Evolutionary conservation across 2,888 invertebrate genomes (phyloP).

Genomic region (Euzetes globulus): DNA sequence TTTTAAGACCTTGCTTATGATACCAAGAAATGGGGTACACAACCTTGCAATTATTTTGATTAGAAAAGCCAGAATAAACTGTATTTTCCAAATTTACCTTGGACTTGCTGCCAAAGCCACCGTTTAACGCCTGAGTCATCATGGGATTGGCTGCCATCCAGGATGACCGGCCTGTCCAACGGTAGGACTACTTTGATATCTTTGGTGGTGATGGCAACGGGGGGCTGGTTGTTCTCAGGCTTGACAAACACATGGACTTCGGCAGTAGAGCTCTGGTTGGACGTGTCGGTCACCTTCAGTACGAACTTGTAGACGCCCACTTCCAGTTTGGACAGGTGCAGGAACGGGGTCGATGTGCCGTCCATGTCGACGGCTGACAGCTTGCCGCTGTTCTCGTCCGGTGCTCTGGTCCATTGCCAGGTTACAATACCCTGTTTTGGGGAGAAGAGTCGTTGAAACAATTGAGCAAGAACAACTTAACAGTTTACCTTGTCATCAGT

Average conservation of each 20-base stretch:
- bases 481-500: slow-evolving; percentile 67
- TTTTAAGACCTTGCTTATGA: no score
- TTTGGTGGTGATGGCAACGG: slow-evolving; percentile 53
- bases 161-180: slow-evolving; percentile 61
- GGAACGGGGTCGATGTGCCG: slow-evolving; percentile 80
- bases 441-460: not conserved
- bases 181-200: slow-evolving; percentile 64
- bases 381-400: slow-evolving; percentile 63
- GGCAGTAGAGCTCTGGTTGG: slow-evolving; percentile 76
- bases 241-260: slow-evolving; percentile 89
- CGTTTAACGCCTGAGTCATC: slow-evolving; percentile 75
- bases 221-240: slow-evolving; percentile 52
- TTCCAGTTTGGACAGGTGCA: slow-evolving; percentile 79
- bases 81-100: slow-evolving; percentile 52
- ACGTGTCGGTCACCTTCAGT: slow-evolving; percentile 82
- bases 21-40: no score
- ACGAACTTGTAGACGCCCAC: slow-evolving; percentile 91
- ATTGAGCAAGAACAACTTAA: no score
- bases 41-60: no score
- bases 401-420: slow-evolving; percentile 93
- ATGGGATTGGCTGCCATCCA: slow-evolving; percentile 66
- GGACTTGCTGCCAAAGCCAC: slow-evolving; percentile 70
- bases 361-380: slow-evolving; percentile 77
- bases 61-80: no score
- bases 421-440: slow-evolving; percentile 62